These are phyloP conservation scores for Fringilla coelebs DNA, from an alignment of 2,797 vertebrate species.

Conservation along the genomic window DNA sequence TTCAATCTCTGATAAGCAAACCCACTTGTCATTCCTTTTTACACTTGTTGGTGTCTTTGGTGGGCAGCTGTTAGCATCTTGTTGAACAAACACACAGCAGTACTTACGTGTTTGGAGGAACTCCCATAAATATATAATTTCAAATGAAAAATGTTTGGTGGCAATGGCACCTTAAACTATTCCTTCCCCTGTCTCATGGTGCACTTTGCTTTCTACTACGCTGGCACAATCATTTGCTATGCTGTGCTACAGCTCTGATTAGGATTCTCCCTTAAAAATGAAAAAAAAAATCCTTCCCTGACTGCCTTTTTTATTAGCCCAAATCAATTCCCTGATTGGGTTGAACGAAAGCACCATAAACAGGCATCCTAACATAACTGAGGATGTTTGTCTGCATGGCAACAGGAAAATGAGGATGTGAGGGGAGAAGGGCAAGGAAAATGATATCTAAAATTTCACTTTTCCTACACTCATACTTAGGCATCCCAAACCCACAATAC, in stretches of 20 bases:
- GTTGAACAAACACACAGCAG: conserved; percentile 25
- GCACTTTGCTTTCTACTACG: not conserved
- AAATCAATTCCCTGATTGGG: not conserved
- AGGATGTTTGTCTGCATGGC: not conserved
- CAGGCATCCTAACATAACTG: not conserved
- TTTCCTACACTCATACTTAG: not conserved
- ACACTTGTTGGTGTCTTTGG: conserved; percentile 39
- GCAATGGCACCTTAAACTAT: not conserved
- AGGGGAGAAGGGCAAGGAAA: not conserved
- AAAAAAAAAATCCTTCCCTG: not conserved
- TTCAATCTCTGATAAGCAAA: conserved; percentile 32
- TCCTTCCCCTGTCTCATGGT: not conserved
- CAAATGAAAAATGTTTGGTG: conserved; percentile 12
- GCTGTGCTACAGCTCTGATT: not conserved
- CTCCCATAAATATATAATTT: not conserved
- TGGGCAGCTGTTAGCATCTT: conserved; percentile 27
- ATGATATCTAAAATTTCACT: not conserved
- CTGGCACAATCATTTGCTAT: not conserved
- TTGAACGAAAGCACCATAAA: not conserved
- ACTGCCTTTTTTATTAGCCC: not conserved
- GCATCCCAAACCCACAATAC: not conserved
- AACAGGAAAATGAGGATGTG: not conserved
- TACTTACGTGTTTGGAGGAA: conserved; percentile 9
- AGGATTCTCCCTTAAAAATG: not conserved
- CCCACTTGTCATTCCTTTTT: conserved; percentile 20